These are phyloP conservation scores for Vireo altiloquus DNA, from an alignment of 2,113 vertebrate species.

Conservation along the genomic window DNA sequence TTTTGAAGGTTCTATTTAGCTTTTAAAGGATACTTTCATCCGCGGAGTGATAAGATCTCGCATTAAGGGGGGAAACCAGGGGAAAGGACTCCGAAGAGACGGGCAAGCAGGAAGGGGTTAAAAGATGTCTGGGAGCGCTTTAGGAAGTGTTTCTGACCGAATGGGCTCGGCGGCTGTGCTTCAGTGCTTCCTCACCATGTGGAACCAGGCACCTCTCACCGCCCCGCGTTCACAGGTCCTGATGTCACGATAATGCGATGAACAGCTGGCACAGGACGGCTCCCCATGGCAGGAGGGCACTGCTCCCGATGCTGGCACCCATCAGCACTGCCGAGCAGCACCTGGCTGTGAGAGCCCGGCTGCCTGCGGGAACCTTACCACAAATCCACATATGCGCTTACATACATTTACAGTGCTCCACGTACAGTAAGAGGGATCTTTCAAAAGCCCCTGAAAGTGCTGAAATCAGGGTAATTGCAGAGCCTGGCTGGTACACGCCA, in stretches of 20 bases:
- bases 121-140: background rate
- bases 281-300: background rate
- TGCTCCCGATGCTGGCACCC: background rate
- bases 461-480: background rate
- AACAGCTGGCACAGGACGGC: background rate
- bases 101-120: conserved; percentile 24
- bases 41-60: background rate
- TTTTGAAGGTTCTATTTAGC: background rate
- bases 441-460: background rate
- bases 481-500: rapidly evolving
- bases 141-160: conserved; percentile 48
- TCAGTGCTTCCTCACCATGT: conserved; percentile 1
- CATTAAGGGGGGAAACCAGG: background rate
- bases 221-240: background rate
- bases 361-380: rapidly evolving
- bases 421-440: background rate
- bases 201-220: conserved; percentile 12
- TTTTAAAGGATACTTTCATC: background rate
- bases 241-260: background rate
- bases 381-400: rapidly evolving
- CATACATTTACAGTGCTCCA: rapidly evolving
- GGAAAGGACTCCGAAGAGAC: background rate
- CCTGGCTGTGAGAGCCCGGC: background rate
- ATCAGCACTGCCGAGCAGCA: background rate
- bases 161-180: conserved; percentile 38